These are phyloP conservation scores for Zapornia atra DNA, from an alignment of 2,113 vertebrate species.

Conservation along the genomic window DNA sequence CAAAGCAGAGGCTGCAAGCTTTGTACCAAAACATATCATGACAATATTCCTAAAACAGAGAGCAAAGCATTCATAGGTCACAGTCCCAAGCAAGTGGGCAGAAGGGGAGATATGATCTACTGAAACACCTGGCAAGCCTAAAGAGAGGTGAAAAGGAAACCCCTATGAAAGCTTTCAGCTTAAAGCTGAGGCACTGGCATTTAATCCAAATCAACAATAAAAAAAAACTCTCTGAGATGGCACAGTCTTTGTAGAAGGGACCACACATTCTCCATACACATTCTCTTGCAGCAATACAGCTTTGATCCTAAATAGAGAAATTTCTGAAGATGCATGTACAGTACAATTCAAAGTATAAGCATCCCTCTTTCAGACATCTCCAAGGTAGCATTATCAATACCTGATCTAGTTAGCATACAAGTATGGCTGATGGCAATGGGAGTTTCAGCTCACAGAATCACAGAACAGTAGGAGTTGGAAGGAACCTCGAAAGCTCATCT, in stretches of 20 bases:
- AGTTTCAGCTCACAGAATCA: neutral
- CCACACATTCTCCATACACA: neutral
- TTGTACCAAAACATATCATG: neutral
- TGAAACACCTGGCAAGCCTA: neutral
- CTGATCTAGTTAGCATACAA: neutral
- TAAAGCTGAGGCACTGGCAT: neutral
- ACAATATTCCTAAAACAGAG: neutral
- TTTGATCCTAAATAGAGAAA: neutral
- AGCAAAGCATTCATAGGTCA: neutral
- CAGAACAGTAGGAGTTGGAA: too few relatives aligned
- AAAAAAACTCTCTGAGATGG: neutral
- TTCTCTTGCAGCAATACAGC: neutral
- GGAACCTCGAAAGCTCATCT: too few relatives aligned
- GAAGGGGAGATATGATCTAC: neutral
- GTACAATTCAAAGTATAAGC: neutral
- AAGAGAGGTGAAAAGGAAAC: neutral
- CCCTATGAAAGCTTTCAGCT: neutral
- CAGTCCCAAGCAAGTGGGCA: neutral
- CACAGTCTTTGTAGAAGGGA: neutral
- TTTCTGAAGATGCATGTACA: neutral
- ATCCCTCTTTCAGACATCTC: neutral
- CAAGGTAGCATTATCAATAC: neutral
- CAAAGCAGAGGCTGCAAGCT: neutral
- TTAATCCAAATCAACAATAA: neutral
- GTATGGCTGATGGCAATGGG: neutral